These are phyloP conservation scores for Macrobrachium nipponense DNA, from an alignment of 1,140 invertebrate genomes.

Conservation along the genomic window DNA sequence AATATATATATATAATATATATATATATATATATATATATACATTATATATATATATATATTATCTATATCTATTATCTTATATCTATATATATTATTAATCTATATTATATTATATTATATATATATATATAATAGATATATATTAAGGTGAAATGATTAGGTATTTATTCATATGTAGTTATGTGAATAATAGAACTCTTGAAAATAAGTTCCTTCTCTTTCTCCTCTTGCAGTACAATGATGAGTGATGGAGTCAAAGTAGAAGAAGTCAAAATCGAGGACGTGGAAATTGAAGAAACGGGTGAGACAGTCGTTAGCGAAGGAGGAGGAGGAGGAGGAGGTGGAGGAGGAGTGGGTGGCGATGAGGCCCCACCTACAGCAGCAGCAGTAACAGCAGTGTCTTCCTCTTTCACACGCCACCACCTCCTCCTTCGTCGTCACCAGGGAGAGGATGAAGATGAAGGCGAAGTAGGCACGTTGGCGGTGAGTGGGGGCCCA, in stretches of 20 bases:
- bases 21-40: too few species aligned
- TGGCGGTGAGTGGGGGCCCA: neutral
- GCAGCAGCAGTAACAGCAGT: slow-evolving; percentile 29
- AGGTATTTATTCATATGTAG: too few species aligned
- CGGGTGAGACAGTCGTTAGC: too few species aligned
- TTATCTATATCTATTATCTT: too few species aligned
- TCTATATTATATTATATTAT: too few species aligned
- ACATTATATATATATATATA: too few species aligned
- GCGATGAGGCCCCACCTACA: slow-evolving; percentile 5
- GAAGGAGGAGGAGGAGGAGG: neutral
- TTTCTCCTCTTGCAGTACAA: slow-evolving; percentile 29
- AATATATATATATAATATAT: too few species aligned
- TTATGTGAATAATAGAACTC: too few species aligned
- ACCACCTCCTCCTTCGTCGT: neutral
- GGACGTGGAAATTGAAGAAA: too few species aligned
- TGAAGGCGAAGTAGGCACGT: slow-evolving; percentile 30
- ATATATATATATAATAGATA: too few species aligned
- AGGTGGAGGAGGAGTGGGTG: neutral
- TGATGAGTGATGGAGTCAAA: slow-evolving; percentile 51
- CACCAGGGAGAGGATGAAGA: slow-evolving; percentile 22
- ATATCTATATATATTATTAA: too few species aligned
- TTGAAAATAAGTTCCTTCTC: neutral
- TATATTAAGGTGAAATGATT: too few species aligned
- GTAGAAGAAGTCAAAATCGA: neutral
- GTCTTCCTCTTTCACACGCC: neutral